A percentile compares a stretch with the other conserved stretches of the same genome.
Evolutionary conservation across 2,797 vertebrate species (phyloP).

Genomic region (Leptodactylus fallax): DNA sequence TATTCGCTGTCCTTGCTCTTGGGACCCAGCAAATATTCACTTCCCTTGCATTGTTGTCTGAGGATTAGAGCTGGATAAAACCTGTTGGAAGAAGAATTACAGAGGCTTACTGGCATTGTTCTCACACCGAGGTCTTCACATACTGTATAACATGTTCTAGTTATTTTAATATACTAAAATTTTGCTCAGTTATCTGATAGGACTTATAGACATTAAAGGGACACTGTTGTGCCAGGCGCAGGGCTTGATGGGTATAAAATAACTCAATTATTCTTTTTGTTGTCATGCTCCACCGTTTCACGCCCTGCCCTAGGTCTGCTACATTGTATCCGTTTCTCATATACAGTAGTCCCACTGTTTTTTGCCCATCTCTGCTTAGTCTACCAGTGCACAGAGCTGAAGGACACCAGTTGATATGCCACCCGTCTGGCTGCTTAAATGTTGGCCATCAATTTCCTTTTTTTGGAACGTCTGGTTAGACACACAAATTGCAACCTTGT

Average conservation of each 20-base stretch:
- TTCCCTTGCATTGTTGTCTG: constrained; percentile 41
- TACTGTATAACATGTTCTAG: constrained; percentile 32
- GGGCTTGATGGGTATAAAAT: too few relatives aligned
- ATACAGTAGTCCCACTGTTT: too few relatives aligned
- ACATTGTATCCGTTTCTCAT: too few relatives aligned
- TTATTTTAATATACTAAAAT: not conserved
- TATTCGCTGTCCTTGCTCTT: constrained; percentile 25
- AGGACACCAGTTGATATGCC: not conserved
- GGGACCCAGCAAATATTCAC: constrained; percentile 33
- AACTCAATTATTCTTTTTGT: too few relatives aligned
- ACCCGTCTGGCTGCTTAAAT: not conserved
- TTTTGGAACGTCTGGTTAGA: not conserved
- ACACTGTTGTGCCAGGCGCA: too few relatives aligned
- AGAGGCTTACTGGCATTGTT: constrained; percentile 36
- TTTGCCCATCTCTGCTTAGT: too few relatives aligned
- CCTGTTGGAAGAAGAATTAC: constrained; percentile 48
- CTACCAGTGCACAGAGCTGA: too few relatives aligned
- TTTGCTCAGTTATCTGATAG: not conserved
- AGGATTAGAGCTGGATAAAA: constrained; percentile 54
- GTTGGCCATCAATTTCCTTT: not conserved
- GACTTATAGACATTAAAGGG: not conserved
- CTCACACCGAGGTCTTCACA: constrained; percentile 1
- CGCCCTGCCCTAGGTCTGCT: too few relatives aligned
- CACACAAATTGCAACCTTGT: not conserved
- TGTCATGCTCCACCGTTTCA: too few relatives aligned